Base-by-base conservation (phyloP, 2,888 invertebrate species). In the Athripsodes cinereus region DNA sequence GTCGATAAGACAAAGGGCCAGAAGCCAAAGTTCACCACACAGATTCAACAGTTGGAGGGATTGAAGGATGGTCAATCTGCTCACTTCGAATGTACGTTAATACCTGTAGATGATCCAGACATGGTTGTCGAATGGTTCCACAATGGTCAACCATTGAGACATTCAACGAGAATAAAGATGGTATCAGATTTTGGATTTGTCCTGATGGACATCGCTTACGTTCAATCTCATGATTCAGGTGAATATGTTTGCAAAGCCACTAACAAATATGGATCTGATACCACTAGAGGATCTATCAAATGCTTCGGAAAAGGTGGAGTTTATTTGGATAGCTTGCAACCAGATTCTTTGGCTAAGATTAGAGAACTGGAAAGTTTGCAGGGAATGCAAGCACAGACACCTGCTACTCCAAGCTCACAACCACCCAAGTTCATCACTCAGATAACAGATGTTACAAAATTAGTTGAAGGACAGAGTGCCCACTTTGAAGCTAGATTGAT, bases 91-190 rank as follows among this genome's bases (percentile, higher is more conserved):
- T 96, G 96, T 69, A 94, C 92, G 2, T 81, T 97, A 51, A 85
- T 93, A 18, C 97, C 97, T 2, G 90, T 95, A 6, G 94, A 94
- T 63, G 97, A 97, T 74, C 95, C 96, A 2, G 86, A 91, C 47
- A 85, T 97, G 75, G 89, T 90, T 70, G 92, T 96, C 21, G 96
- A 97, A 76, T 98, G 97, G 97, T 96, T 91, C 77, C 93, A 93
- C 69, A 94, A 99, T 71, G 95, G 93, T 3, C 83, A 91, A 68
- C 91, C 93, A 1, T 74, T 99, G 65, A 83, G 91, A 58, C 92
- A 94, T 69, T 91, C 92, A 2, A 90, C 90, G 20, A 84, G 96
- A 64, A 93, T 95, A 68, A 95, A 96, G 74, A 90, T 90, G 62
- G 92, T 96, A 1, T 92, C 92, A 49, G 96, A 96, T 72, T 96